Base-by-base conservation (phyloP, 2,888 invertebrate genomes). In the Allolobophora icterica region DNA sequence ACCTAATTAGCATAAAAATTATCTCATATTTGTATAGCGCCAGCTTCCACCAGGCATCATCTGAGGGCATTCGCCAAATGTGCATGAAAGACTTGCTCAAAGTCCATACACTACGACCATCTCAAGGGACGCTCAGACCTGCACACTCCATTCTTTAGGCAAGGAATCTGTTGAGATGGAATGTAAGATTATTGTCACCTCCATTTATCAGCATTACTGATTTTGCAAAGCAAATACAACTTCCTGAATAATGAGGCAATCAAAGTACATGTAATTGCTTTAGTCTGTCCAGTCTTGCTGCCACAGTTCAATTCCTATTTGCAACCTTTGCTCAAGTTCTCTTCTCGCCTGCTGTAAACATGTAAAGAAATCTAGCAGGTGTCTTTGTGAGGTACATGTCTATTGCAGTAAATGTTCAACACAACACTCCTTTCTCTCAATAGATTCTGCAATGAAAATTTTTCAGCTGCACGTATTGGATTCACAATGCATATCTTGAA, bases 101-200 rank as follows among this genome's bases (percentile, higher is more conserved):
- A 52, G 52, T 52, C 52, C 8, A 52, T 71, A 8, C 8, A 71
- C 30, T 71, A n/a, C 13, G 8, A 71, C 71, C 71, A 71, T 71
- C 71, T 71, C 71, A 71, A n/a, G n/a, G 71, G 8, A 30, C n/a
- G n/a, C 8, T 71, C 71, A 71, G 17, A 71, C 71, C 71, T 71
- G 71, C n/a, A 71, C 71, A n/a, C 71, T 71, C 71, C n/a, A 71
- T 71, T 71, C 71, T 71, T 35, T 34, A 6, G 87, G 35, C 35
- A 38, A 87, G 87, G 87, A 87, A 87, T 87, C 87, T 24, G 38
- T 87, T 34, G 34, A 35, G 87, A 87, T 87, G 87, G 87, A 87
- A 87, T 87, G 87, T 87, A 35, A 87, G 87, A 71, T 71, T 71
- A 71, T 6, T n/a, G 71, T 71, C 71, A 71, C 71, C 11, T 71